These are phyloP conservation scores for Stictonetta naevosa DNA, from an alignment of 2,113 vertebrate species.

Conservation along the genomic window DNA sequence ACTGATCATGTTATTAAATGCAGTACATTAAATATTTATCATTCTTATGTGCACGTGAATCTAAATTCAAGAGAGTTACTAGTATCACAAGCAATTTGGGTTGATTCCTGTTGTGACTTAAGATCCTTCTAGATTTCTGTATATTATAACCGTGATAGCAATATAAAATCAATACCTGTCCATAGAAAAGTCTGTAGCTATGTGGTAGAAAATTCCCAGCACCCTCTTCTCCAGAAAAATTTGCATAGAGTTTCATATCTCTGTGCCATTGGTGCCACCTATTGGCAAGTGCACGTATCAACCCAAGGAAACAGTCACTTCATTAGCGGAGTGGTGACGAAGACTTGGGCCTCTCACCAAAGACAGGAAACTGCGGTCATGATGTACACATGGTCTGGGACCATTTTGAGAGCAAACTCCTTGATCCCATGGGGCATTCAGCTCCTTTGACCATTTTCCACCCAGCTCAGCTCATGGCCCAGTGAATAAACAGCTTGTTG, in stretches of 20 bases:
- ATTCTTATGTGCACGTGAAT: fast-evolving
- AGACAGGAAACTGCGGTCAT: not conserved
- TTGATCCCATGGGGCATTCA: not conserved
- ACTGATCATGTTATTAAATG: not conserved
- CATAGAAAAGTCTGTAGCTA: not conserved
- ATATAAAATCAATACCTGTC: not conserved
- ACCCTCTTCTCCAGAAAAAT: conserved; percentile 17
- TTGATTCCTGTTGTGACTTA: not conserved
- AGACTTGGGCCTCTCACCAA: not conserved
- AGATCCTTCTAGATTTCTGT: not conserved
- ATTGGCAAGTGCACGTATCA: conserved; percentile 31
- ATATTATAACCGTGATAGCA: not conserved
- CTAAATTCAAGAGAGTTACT: not conserved
- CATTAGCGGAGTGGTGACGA: not conserved
- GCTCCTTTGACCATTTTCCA: not conserved
- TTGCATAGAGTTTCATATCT: not conserved
- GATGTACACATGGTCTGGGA: fast-evolving
- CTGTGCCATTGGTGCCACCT: conserved; percentile 63
- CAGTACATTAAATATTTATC: not conserved
- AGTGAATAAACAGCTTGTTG: not conserved
- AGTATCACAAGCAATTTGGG: not conserved
- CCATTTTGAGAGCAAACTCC: fast-evolving
- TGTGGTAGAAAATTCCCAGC: conserved; percentile 4
- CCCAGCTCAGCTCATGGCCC: not conserved
- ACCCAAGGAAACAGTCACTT: not conserved